phyloP scores from a whole-genome alignment of 2,797 vertebrate genomes.

The Champsocephalus esox region DNA sequence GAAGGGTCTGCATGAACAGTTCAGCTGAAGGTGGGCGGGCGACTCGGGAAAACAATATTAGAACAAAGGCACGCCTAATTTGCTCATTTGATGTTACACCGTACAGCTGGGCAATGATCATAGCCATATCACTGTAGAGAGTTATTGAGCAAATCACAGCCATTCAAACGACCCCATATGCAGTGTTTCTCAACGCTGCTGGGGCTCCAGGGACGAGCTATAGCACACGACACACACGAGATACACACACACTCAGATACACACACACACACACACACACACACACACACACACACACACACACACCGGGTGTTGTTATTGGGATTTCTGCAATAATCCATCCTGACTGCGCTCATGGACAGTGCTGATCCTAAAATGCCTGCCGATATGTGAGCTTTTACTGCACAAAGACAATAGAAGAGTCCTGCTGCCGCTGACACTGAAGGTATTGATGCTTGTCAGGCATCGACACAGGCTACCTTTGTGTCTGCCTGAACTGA shows the following conservation, averaged over 20 bases:
- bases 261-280: conserved; percentile 3
- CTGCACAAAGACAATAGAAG: conserved; percentile 68
- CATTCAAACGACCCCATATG: conserved; percentile 60
- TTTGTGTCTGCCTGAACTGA: conserved; percentile 61
- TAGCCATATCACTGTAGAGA: conserved; percentile 56
- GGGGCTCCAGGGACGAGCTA: conserved; percentile 35
- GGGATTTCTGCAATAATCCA: conserved; percentile 71
- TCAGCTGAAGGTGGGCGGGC: conserved; percentile 27
- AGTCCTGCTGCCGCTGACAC: conserved; percentile 44
- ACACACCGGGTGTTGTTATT: conserved; percentile 47
- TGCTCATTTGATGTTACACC: conserved; percentile 45
- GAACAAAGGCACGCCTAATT: conserved; percentile 48
- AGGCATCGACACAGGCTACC: conserved; percentile 60
- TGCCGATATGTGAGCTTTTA: conserved; percentile 72
- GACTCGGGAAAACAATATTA: conserved; percentile 29
- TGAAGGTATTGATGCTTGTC: conserved; percentile 62
- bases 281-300: conserved; percentile 17
- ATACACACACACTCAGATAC: conserved; percentile 25
- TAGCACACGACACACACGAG: conserved; percentile 25
- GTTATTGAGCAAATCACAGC: conserved; percentile 62
- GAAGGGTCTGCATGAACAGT: background rate
- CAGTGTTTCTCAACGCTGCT: conserved; percentile 34
- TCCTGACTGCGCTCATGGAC: conserved; percentile 71
- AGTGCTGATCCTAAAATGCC: conserved; percentile 77
- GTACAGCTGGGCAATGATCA: conserved; percentile 72